Evolutionary conservation across 2,797 vertebrate genomes (phyloP).

Genomic region (Nannoperca australis): DNA sequence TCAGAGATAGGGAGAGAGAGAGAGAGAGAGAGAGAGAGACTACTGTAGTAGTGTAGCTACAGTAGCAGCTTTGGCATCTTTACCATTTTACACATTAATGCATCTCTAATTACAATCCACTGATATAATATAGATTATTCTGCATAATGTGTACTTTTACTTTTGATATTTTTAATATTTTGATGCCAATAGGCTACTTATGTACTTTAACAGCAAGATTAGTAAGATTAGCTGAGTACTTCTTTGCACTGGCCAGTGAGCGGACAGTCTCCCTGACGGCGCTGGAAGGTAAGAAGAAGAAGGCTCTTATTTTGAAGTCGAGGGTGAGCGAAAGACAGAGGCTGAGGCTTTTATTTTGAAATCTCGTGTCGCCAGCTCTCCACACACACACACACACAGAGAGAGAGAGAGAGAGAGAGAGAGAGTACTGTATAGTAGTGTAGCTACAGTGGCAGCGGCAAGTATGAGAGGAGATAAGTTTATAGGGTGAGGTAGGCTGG

Average conservation of each 20-base stretch:
- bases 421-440: not conserved
- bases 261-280: not conserved
- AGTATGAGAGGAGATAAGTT: slow-evolving; percentile 75
- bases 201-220: no score
- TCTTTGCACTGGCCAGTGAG: no score
- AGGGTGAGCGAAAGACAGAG: no score
- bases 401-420: not conserved
- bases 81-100: no score
- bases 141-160: no score
- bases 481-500: slow-evolving; percentile 51
- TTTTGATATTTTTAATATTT: no score
- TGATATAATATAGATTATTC: no score
- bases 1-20: not conserved
- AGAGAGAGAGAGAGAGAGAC: no score
- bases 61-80: not conserved
- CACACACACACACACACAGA: not conserved
- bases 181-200: no score
- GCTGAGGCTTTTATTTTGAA: slow-evolving; percentile 72
- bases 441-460: slow-evolving; percentile 5
- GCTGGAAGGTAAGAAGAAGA: no score
- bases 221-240: no score
- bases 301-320: slow-evolving; percentile 69
- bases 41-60: not conserved
- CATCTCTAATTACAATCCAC: no score
- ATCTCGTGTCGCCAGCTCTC: slow-evolving; percentile 6